Evolutionary conservation across 2,888 invertebrate genomes (phyloP).

Genomic region (Heliconius sara): DNA sequence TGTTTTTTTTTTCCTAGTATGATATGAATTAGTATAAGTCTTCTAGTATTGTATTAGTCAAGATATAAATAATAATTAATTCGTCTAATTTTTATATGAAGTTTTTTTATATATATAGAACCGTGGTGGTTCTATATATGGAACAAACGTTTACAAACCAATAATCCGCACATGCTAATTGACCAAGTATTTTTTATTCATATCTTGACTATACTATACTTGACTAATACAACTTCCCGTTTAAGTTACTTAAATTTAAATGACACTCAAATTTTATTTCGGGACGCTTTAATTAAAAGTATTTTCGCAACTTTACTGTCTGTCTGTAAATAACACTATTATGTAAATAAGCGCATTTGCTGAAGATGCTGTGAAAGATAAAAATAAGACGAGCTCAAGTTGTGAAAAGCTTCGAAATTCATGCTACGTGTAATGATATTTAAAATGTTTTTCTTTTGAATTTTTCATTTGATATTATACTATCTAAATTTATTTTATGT

Average conservation of each 20-base stretch:
- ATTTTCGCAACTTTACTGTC: conserved; percentile 21
- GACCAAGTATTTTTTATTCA: background rate
- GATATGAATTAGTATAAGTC: too few species aligned
- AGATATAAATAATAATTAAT: too few species aligned
- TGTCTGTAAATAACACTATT: conserved; percentile 36
- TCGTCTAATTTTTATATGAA: too few species aligned
- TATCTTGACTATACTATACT: background rate
- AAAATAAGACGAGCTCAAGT: conserved; percentile 23
- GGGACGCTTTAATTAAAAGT: conserved; percentile 17
- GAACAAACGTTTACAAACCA: too few species aligned
- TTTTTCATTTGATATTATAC: background rate
- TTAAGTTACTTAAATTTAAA: background rate
- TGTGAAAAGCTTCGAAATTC: conserved; percentile 13
- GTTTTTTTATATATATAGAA: too few species aligned
- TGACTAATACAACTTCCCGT: background rate
- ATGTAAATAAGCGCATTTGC: conserved; percentile 31
- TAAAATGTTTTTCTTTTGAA: conserved; percentile 4
- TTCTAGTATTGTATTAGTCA: too few species aligned
- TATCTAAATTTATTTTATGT: background rate
- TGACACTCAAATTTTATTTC: conserved; percentile 1
- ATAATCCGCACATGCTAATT: too few species aligned
- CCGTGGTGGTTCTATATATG: too few species aligned
- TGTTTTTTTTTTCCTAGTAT: too few species aligned
- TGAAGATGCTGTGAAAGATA: conserved; percentile 25
- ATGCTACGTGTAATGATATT: background rate